Evolutionary conservation across 2,888 invertebrate genomes (phyloP), one percentile per base, ranked within the genome.

Genomic region (Creontiades dilutus): DNA sequence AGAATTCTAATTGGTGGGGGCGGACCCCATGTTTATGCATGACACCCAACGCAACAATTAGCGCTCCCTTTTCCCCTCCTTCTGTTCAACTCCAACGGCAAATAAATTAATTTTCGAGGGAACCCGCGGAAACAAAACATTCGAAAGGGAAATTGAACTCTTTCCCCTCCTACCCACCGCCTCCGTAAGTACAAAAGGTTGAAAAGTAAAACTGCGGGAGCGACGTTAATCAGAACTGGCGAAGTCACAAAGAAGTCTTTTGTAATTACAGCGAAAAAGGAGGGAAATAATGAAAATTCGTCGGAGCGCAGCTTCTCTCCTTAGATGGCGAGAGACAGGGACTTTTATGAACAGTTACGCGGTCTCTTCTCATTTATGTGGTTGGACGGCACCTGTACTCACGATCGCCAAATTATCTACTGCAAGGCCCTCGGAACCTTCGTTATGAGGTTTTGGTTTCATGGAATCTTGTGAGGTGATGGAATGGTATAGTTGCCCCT

Each of bases 161-260:
- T n/a, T 19, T 61, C 61, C 61, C 9, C 61, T 3, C n/a, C n/a
- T n/a, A n/a, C n/a, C n/a, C n/a, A n/a, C n/a, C n/a, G n/a, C n/a
- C n/a, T n/a, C n/a, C n/a, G n/a, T n/a, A n/a, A n/a, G n/a, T n/a
- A n/a, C 61, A 9, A 68, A 68, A 68, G 23, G 68, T 68, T 68
- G 23, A 68, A 37, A 68, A n/a, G 23, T 68, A 23, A 68, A 68
- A 68, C 19, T 23, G 68, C 23, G 68, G 68, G 16, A 13, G 23
- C 68, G 23, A 27, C 68, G 12, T 68, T 68, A 68, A 68, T 68
- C 68, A 68, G 68, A 68, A 23, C 23, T 68, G 68, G 23, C 68
- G 23, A 68, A 68, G 68, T 68, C 68, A 68, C 68, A 68, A 68
- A 68, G 68, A 68, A 68, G 68, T 68, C n/a, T 68, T 23, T 68